Evolutionary conservation across 2,888 invertebrate genomes (phyloP), one percentile per base, ranked within the genome.

Genomic region (Tetranychus truncatus): DNA sequence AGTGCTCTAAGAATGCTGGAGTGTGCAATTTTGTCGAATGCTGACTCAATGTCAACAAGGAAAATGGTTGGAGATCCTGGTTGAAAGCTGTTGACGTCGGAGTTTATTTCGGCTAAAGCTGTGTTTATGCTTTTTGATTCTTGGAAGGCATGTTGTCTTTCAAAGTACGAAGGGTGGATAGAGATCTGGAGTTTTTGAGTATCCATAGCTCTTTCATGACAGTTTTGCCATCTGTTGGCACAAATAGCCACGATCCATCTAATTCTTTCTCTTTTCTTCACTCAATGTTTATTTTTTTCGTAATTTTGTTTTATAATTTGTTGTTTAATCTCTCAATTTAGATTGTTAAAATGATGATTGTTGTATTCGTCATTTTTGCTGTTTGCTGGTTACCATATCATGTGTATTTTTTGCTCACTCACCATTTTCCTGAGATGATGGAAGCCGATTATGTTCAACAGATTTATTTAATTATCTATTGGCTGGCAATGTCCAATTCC

Each of bases 341-440:
- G 73, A 73, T 73, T 34, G 79, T 78, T 7, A 95, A 95, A 84
- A 93, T 93, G 93, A 93, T 96, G 92, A 92, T 95, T 80, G 91
- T 93, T 1, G 93, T 95, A 9, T 95, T 95, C 79, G 87, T 91
- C 69, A 95, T 95, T 81, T 95, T 95, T 82, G 93, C 90, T 65
- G 89, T 95, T 0, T 95, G 95, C 84, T 96, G 95, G 95, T 86
- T 95, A 74, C 95, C 95, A 1, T 93, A 91, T 84, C 95, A 96
- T 83, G 86, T 90, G 66, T 95, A 94, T 85, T 95, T 95, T 84
- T 88, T 96, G 79, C 86, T 93, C 78, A 89, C 89, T 6, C 89
- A 91, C 44, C 88, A 89, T 81, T 88, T 90, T 81, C 91, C 91
- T 0, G 87, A 88, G 76, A 87, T 93, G 77, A 89, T 88, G 74